Base-by-base conservation (phyloP, 1,140 invertebrate species). In the Zaprionus ghesquierei region DNA sequence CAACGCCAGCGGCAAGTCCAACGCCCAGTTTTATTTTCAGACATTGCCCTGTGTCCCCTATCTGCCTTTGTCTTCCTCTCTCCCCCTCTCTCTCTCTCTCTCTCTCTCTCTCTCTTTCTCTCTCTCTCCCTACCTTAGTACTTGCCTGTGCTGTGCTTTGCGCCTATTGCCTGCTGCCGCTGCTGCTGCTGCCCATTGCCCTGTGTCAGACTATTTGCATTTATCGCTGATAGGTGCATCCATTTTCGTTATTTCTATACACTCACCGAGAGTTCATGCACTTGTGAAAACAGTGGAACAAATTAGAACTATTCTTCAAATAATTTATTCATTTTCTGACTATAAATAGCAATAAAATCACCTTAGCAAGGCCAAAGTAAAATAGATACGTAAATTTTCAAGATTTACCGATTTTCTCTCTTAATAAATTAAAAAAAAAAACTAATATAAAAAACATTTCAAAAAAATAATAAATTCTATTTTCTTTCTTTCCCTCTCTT, bases 131-230 rank as follows among this genome's bases (percentile, higher is more conserved):
- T 54, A 20, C 3, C 33, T n/a, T n/a, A n/a, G n/a, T n/a, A n/a
- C 50, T 8, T 13, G 10, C 46, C 20, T 63, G 15, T 22, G 5
- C 23, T 22, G 27, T 29, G 23, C 50, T 33, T 54, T 35, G 22
- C n/a, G 41, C 41, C 41, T 22, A 46, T 46, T 46, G 41, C 18
- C 18, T 22, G 2, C n/a, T 15, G 35, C 0, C 15, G 35, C n/a
- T 15, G 35, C 13, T 38, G 5, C 38, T 4, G 13, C n/a, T 46
- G 18, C 41, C 41, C 10, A 46, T 46, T 22, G 41, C 15, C 31
- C 62, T 22, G 25, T 50, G 44, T 59, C 60, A 65, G 46, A 54
- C 27, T 68, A 68, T 68, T 72, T 68, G 69, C 69, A 72, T 68
- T 59, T 35, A 56, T 41, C 68, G 51, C 5, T 64, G 68, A 64